Evolutionary conservation across 2,113 vertebrate species (phyloP).

Genomic region (Ptilorrhoa leucosticta): DNA sequence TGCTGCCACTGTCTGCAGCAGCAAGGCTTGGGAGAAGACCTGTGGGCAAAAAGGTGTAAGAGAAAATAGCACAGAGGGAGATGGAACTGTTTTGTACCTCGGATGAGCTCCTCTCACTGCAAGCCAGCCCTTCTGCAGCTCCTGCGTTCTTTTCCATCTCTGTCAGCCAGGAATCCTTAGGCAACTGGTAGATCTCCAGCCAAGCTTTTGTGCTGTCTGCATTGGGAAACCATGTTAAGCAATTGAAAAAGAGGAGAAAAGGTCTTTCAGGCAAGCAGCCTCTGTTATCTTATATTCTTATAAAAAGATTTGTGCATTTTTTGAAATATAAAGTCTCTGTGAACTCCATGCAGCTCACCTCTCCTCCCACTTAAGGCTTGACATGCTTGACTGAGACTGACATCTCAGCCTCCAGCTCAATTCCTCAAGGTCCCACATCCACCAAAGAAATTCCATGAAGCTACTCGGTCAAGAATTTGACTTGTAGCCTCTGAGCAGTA

Average conservation of each 20-base stretch:
- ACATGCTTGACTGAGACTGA: background rate
- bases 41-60: background rate
- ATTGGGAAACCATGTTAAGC: constrained; percentile 39
- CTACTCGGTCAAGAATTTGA: background rate
- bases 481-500: background rate
- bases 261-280: background rate
- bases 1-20: background rate
- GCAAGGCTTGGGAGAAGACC: background rate
- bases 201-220: constrained; percentile 75
- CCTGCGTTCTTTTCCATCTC: constrained; percentile 59
- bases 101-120: background rate
- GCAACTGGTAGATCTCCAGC: constrained; percentile 84
- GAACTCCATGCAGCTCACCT: background rate
- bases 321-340: background rate
- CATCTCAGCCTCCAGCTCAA: background rate
- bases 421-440: background rate
- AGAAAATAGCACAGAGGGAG: background rate
- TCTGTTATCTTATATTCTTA: background rate
- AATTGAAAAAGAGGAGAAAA: constrained; percentile 17
- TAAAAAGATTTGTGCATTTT: background rate
- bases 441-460: background rate
- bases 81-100: constrained; percentile 24
- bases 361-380: background rate
- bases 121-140: background rate
- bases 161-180: constrained; percentile 80